Percentiles rank a stretch among this genome's conserved stretches.
Evolutionary conservation across 2,113 vertebrate genomes (phyloP).

Genomic region (Arizona elegans): DNA sequence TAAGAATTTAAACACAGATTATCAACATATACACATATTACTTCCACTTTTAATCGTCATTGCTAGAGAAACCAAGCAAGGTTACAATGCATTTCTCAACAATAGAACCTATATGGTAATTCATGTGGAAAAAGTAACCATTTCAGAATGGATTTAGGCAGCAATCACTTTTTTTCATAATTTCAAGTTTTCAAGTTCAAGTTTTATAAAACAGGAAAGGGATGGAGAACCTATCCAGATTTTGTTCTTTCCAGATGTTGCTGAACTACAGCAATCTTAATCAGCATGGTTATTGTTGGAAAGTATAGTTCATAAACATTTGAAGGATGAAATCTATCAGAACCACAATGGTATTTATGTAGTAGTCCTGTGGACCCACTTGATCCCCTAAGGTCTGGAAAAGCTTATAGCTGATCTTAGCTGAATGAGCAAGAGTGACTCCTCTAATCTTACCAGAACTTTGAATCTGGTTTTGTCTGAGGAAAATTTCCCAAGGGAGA

Average conservation of each 20-base stretch:
- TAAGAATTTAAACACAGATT: neutral
- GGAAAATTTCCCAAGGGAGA: neutral
- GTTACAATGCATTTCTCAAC: neutral
- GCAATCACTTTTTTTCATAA: neutral
- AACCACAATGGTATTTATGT: neutral
- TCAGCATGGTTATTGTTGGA: neutral
- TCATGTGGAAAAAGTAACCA: neutral
- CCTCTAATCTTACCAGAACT: neutral
- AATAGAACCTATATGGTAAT: neutral
- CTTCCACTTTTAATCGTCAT: neutral
- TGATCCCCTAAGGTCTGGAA: neutral
- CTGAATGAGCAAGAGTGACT: neutral
- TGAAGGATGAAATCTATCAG: neutral
- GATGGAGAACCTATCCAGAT: neutral
- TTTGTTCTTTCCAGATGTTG: neutral
- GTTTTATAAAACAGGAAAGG: neutral
- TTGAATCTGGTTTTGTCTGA: neutral
- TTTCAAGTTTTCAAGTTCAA: neutral
- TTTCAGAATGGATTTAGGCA: neutral
- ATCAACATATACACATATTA: neutral
- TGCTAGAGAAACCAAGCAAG: neutral
- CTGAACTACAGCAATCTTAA: neutral
- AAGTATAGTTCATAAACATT: neutral
- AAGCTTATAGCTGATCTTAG: too few species aligned
- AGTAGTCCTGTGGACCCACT: too few species aligned